Base-by-base conservation (phyloP, 2,797 vertebrate genomes). In the Merluccius polli region DNA sequence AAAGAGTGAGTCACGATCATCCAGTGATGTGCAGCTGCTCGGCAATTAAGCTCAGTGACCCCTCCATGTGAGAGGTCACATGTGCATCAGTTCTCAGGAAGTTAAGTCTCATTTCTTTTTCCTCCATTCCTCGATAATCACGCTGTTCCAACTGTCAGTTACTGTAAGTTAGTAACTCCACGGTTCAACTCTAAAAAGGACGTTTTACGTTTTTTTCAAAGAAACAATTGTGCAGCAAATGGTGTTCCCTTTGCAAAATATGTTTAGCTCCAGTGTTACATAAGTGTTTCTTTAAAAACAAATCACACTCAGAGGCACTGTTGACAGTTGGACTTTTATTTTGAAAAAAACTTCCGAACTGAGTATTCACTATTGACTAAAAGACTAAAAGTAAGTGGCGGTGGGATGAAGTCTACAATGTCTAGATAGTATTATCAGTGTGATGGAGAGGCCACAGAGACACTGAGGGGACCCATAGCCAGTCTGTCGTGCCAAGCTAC, bases 351-450 rank as follows among this genome's bases (percentile, higher is more conserved):
- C 16, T 59, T 79, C 74, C 72, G 81, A 85, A 76, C 79, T 82
- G 72, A 74, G 81, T 77, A 70, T 78, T 78, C 73, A 81, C 75
- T 82, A 87, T 75, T 73, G 67, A 7, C 36, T 48, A 18, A 48
- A 72, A 78, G 82, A 82, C 84, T n/a, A n/a, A 83, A 75, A 86
- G 75, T 77, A 78, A 86, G 84, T 75, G 80, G 82, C 73, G 73
- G 84, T 59, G 79, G 81, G 84, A 88, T 85, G 83, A 87, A 84
- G 77, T 41, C 76, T 72, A 83, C 81, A 79, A 83, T 89, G 87
- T 88, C 77, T 81, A 84, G 87, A 88, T 81, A 81, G 81, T 80
- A 82, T 91, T 88, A 88, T 90, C 86, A 81, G 86, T 86, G 74
- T 67, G 83, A 83, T 83, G 78, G 69, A 80, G 72, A n/a, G 73